Conservation (phyloP, 2,113 vertebrate species). For the Peromyscus californicus region DNA sequence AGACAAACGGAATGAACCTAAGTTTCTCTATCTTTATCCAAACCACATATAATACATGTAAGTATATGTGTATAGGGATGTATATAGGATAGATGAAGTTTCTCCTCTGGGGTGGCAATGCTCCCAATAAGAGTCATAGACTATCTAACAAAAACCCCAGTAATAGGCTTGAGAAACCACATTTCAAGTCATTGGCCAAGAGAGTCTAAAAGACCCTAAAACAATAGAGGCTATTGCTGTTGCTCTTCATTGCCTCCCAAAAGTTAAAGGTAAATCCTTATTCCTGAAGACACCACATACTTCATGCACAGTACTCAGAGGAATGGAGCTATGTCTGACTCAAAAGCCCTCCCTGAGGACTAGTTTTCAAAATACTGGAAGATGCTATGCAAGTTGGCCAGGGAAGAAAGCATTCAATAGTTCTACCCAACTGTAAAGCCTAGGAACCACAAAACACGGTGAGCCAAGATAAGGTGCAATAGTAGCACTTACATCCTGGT, state of each 20-base stretch:
- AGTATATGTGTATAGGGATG: neutral
- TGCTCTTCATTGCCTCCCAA: neutral
- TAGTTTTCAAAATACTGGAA: neutral
- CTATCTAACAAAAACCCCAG: neutral
- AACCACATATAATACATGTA: neutral
- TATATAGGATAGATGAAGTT: neutral
- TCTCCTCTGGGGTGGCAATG: neutral
- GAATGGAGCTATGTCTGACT: neutral
- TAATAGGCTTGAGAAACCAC: neutral
- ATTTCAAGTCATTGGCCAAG: neutral
- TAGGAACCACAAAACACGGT: neutral
- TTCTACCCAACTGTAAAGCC: neutral
- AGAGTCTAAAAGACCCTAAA: neutral
- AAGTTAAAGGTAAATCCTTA: neutral
- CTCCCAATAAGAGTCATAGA: neutral
- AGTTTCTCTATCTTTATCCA: neutral
- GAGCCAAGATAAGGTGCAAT: neutral
- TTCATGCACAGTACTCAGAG: neutral
- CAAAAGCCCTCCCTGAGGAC: neutral
- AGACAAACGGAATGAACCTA: neutral
- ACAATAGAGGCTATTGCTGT: neutral
- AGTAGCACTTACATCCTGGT: neutral
- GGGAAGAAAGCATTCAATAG: neutral
- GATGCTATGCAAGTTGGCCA: neutral
- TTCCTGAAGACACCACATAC: neutral